phyloP scores from a whole-genome alignment of 2,797 vertebrate genomes.

The Lepilemur ruficaudatus region DNA sequence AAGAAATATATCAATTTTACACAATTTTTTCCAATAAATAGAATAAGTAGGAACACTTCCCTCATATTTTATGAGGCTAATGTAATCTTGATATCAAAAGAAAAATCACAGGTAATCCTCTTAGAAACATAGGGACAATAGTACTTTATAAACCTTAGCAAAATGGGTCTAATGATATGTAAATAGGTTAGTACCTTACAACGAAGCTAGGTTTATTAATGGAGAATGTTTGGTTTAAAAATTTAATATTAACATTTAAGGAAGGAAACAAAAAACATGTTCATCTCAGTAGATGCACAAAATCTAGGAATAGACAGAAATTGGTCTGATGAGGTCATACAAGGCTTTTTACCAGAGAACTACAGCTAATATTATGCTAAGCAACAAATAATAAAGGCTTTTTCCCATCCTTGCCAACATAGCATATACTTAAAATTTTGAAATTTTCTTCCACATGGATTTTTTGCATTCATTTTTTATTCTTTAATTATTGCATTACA shows the following conservation, averaged over 20 bases:
- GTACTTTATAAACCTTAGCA: not conserved
- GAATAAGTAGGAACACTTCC: not conserved
- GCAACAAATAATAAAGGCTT: not conserved
- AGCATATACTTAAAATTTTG: not conserved
- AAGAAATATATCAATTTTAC: not conserved
- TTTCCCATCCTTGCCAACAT: not conserved
- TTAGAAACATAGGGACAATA: not conserved
- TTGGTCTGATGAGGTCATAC: not conserved
- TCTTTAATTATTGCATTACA: not conserved
- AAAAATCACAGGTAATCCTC: not conserved
- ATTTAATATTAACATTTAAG: not conserved
- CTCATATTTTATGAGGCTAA: not conserved
- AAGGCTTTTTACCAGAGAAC: not conserved
- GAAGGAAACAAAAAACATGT: not conserved
- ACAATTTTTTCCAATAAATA: not conserved
- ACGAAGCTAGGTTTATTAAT: not conserved
- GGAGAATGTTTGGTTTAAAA: not conserved
- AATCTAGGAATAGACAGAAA: not conserved
- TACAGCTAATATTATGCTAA: not conserved
- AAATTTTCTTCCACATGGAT: not conserved
- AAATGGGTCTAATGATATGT: not conserved
- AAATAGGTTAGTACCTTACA: not conserved
- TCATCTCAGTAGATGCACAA: not conserved
- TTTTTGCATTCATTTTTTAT: not conserved
- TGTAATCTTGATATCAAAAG: not conserved